A percentile compares a stretch with the other conserved stretches of the same genome.
Conservation (phyloP, 37 sponge, comb jelly and placozoan genomes). For the Halichondria panicea region DNA sequence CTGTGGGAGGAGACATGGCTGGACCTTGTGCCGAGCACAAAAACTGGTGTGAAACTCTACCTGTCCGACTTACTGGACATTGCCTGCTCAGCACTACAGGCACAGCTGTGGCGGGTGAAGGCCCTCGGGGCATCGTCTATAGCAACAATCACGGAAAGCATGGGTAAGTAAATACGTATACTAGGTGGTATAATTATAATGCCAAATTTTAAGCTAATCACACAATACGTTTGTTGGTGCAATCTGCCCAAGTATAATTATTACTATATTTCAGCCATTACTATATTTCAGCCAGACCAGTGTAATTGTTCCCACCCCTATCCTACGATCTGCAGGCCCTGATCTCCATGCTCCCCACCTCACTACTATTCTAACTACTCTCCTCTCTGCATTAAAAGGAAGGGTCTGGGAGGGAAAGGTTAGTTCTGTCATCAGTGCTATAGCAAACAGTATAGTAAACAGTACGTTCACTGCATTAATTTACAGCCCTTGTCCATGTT, state of each 20-base stretch:
- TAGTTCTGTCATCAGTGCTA: too few species aligned
- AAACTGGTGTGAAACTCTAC: constrained; percentile 48
- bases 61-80: constrained; percentile 44
- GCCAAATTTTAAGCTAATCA: too few species aligned
- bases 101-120: constrained; percentile 67
- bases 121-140: constrained; percentile 68
- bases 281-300: too few species aligned
- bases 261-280: too few species aligned
- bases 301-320: background rate
- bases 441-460: too few species aligned
- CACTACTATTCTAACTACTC: constrained; percentile 18
- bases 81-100: constrained; percentile 30
- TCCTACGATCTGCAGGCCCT: constrained; percentile 14
- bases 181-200: too few species aligned
- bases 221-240: too few species aligned
- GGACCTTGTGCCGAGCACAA: constrained; percentile 55
- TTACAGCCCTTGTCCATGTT: too few species aligned
- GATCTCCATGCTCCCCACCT: constrained; percentile 50
- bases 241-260: too few species aligned
- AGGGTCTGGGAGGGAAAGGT: constrained; percentile 79
- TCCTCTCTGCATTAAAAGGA: constrained; percentile 49
- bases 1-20: constrained; percentile 71
- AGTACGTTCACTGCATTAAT: too few species aligned
- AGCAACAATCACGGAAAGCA: constrained; percentile 69
- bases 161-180: constrained; percentile 65